Evolutionary conservation across 2,888 invertebrate genomes (phyloP).

Genomic region (Salticus scenicus): DNA sequence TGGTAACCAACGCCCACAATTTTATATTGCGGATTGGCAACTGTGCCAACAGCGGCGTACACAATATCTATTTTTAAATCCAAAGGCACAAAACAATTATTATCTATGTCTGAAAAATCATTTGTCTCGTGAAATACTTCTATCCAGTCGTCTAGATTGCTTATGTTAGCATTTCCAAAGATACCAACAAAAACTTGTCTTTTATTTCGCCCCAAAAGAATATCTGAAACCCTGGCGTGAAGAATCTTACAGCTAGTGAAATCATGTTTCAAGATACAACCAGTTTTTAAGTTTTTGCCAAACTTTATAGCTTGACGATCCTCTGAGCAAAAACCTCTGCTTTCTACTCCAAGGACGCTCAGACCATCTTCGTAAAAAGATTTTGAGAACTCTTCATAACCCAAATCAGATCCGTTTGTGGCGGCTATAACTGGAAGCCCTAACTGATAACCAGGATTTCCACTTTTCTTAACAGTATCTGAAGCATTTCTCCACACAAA

Average conservation of each 20-base stretch:
- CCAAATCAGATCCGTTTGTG: conserved; percentile 49
- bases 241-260: conserved; percentile 17
- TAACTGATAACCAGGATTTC: conserved; percentile 85
- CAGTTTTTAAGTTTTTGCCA: conserved; percentile 49
- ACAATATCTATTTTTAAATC: conserved; percentile 76
- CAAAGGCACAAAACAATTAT: conserved; percentile 71
- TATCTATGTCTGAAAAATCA: not conserved
- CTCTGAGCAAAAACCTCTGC: conserved; percentile 2
- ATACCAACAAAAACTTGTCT: conserved; percentile 44
- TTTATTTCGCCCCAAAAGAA: conserved; percentile 29
- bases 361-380: conserved; percentile 2
- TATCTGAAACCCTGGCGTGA: conserved; percentile 20
- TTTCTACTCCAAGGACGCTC: conserved; percentile 17
- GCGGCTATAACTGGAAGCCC: conserved; percentile 82
- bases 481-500: conserved; percentile 47
- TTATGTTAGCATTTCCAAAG: conserved; percentile 63
- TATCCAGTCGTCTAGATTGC: conserved; percentile 56
- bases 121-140: conserved; percentile 42
- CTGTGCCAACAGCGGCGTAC: conserved; percentile 78
- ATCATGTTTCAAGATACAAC: conserved; percentile 35
- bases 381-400: conserved; percentile 8
- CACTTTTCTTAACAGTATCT: conserved; percentile 78
- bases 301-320: conserved; percentile 41
- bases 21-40: conserved; percentile 78
- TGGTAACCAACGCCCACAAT: conserved; percentile 76